Evolutionary conservation across 2,113 vertebrate genomes (phyloP).

Genomic region (Nothobranchius furzeri): DNA sequence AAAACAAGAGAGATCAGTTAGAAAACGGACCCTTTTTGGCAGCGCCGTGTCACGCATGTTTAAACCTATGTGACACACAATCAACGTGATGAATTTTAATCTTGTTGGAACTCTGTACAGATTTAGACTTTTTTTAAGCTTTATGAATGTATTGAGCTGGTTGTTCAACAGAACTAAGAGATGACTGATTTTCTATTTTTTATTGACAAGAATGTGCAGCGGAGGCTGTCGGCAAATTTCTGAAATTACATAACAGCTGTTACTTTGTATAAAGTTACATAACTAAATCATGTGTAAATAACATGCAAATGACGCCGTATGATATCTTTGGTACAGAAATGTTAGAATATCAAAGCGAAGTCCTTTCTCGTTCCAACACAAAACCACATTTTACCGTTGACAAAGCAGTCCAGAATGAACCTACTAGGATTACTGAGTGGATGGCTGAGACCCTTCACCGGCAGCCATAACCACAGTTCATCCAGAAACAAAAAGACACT

Average conservation of each 20-base stretch:
- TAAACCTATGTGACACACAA: no score
- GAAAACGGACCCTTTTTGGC: no score
- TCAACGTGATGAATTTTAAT: no score
- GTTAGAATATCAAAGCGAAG: slow-evolving; percentile 15
- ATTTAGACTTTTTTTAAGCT: neutral
- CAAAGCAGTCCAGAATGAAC: no score
- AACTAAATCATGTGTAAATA: slow-evolving; percentile 90
- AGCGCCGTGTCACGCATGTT: no score
- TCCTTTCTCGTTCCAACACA: slow-evolving; percentile 39
- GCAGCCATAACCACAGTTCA: neutral
- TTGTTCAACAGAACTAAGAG: slow-evolving; percentile 30
- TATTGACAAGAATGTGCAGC: neutral
- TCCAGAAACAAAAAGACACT: neutral
- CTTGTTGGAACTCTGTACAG: no score
- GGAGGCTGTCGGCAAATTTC: slow-evolving; percentile 35
- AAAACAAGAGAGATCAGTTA: no score
- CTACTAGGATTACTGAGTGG: no score
- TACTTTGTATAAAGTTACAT: slow-evolving; percentile 86
- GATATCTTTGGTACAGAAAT: slow-evolving; percentile 20
- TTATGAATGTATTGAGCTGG: neutral
- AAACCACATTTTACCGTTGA: neutral
- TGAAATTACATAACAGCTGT: slow-evolving; percentile 85
- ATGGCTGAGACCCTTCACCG: no score
- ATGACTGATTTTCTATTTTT: neutral
- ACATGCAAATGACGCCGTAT: slow-evolving; percentile 73